Evolutionary conservation across 1,140 invertebrate species (phyloP).

Genomic region (Camponotus floridanus): DNA sequence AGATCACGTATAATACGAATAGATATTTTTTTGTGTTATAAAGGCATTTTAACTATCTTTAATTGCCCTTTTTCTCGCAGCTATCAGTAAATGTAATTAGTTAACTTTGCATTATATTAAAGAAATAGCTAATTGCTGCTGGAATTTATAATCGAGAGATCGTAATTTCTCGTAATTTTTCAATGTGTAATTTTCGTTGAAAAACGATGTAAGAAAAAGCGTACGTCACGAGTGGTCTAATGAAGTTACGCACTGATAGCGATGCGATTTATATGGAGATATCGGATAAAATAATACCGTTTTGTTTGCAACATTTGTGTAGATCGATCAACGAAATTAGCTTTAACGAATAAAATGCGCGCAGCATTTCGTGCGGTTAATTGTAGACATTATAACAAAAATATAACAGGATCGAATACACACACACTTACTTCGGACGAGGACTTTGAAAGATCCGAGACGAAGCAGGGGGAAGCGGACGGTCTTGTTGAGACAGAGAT

Average conservation of each 20-base stretch:
- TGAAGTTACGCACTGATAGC: neutral
- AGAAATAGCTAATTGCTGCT: neutral
- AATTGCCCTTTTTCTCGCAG: neutral
- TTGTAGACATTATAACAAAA: neutral
- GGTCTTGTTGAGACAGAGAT: neutral
- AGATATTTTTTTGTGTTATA: neutral
- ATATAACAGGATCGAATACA: constrained; percentile 15
- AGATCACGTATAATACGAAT: no score
- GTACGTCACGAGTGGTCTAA: neutral
- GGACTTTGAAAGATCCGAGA: no score
- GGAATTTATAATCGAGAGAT: neutral
- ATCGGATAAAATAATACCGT: neutral
- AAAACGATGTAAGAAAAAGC: neutral
- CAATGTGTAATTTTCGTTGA: neutral
- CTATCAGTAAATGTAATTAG: neutral
- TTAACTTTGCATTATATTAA: neutral
- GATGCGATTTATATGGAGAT: neutral
- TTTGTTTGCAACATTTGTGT: neutral
- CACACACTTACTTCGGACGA: constrained; percentile 9
- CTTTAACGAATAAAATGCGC: neutral
- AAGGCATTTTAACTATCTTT: neutral
- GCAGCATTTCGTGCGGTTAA: neutral
- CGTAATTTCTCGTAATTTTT: neutral
- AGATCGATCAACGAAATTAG: constrained; percentile 8
- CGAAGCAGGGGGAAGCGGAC: neutral